Conservation (phyloP, 2,888 invertebrate genomes). For the Harpagoxenus sublaevis region DNA sequence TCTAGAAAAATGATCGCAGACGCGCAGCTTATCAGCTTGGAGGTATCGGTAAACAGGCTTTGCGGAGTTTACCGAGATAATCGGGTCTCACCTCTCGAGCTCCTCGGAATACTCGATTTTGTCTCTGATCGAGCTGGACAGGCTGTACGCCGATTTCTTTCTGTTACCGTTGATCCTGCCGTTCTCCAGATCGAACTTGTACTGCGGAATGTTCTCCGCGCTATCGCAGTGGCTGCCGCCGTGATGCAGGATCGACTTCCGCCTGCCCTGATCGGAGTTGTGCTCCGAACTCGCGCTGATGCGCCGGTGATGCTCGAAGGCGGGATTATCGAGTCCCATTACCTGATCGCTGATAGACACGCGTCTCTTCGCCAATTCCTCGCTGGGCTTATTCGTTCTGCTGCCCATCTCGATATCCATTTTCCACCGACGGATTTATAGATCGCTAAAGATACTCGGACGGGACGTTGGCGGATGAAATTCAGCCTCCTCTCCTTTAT, state of each 20-base stretch:
- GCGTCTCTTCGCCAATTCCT: slow-evolving; percentile 77
- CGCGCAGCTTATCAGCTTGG: not conserved
- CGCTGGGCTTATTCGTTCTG: slow-evolving; percentile 68
- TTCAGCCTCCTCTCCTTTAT: not conserved
- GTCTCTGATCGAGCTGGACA: slow-evolving; percentile 84
- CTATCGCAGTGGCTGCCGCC: slow-evolving; percentile 79
- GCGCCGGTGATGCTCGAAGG: slow-evolving; percentile 82
- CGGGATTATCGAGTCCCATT: slow-evolving; percentile 82
- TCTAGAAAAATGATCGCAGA: slow-evolving; percentile 42
- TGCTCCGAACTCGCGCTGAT: slow-evolving; percentile 82
- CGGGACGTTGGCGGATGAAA: not conserved
- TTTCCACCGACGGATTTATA: not conserved
- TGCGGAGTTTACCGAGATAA: slow-evolving; percentile 25
- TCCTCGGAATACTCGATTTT: slow-evolving; percentile 85
- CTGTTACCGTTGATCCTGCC: slow-evolving; percentile 79
- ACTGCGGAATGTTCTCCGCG: slow-evolving; percentile 82
- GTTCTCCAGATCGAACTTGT: slow-evolving; percentile 83
- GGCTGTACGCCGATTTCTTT: slow-evolving; percentile 84
- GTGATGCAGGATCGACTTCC: slow-evolving; percentile 83
- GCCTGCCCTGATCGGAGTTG: slow-evolving; percentile 78
- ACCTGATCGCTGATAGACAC: slow-evolving; percentile 85
- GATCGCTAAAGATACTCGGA: not conserved
- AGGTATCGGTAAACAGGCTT: not conserved
- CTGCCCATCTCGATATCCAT: slow-evolving; percentile 76
- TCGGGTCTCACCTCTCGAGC: slow-evolving; percentile 78